These are phyloP conservation scores for Lasaia peninsularis DNA, from an alignment of 1,140 invertebrate genomes.

Conservation along the genomic window DNA sequence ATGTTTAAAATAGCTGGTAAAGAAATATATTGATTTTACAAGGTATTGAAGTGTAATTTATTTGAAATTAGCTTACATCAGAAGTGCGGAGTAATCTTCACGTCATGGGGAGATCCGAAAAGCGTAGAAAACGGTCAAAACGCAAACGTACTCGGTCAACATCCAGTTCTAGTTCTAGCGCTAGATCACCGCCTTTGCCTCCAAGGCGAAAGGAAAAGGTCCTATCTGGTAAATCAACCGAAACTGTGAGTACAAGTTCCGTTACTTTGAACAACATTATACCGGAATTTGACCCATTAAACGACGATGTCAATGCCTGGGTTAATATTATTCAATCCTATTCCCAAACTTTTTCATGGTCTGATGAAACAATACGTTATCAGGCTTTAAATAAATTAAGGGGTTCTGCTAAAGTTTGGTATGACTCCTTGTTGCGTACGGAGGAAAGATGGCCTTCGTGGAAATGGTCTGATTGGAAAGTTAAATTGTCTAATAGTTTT, in stretches of 20 bases:
- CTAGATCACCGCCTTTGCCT: not conserved
- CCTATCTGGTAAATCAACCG: not conserved
- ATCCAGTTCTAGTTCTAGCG: not conserved
- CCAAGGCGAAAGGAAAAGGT: not conserved
- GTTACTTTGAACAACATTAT: constrained; percentile 12
- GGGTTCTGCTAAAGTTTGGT: constrained; percentile 28
- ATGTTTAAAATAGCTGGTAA: too few relatives aligned
- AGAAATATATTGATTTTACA: too few relatives aligned
- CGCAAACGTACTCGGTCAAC: not conserved
- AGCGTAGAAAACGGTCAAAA: not conserved
- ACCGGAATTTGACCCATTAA: constrained; percentile 9
- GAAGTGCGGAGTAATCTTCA: not conserved
- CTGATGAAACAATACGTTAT: constrained; percentile 11
- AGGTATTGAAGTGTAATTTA: too few relatives aligned
- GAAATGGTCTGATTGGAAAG: constrained; percentile 27
- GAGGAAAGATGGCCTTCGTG: constrained; percentile 21
- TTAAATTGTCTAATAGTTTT: constrained; percentile 17
- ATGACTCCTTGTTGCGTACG: constrained; percentile 27
- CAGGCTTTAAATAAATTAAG: constrained; percentile 30
- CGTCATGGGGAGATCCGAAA: not conserved
- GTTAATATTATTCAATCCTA: constrained; percentile 4
- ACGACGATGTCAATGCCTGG: constrained; percentile 1
- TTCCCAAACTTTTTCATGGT: not conserved
- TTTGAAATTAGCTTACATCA: not conserved
- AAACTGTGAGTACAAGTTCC: constrained; percentile 3